Evolutionary conservation across 1,140 invertebrate genomes (phyloP), one percentile per base, ranked within the genome.

Genomic region (Palaemon carinicauda): DNA sequence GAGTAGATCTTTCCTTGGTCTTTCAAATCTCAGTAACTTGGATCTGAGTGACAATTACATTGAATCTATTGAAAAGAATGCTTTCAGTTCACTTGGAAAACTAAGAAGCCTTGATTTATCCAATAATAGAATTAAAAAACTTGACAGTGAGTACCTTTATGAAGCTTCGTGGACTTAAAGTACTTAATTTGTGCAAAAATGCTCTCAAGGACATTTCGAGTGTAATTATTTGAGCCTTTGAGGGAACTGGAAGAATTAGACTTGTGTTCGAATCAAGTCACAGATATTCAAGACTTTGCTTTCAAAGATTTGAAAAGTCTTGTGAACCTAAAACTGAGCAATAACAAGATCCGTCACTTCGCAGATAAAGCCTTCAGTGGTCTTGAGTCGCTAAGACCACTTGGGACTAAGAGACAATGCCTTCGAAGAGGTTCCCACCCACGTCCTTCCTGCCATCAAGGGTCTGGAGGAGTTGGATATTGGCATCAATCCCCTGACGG

Each of bases 1-100:
- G 19, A 83, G 73, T 21, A 89, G 81, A 78, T 77, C 88, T 27
- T 89, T 89, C 78, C 71, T 87, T 41, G 88, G 88, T 17, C 79
- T 89, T 52, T 84, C 88, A 53, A 83, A 87, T 21, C 81, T 89
- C 54, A 78, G 71, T 33, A 56, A 75, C 31, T 73, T 89, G 56
- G 88, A 89, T 77, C 53, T 87, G 19, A 89, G 88, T 82, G 80
- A 89, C 65, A 89, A 89, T 81, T 89, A 89, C 77, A 88, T 89
- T 17, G 88, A 89, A 80, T 84, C 53, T 15, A 85, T 89, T 83
- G 86, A 89, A 80, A 88, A 73, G 51, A 80, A 84, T 71, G 87
- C 88, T 50, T 89, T 89, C 31, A 56, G 81, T 51, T 81, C 86
- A 29, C 81, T 89, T 33, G 75, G 53, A 2, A 87, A 87, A n/a